A percentile compares a stretch with the other conserved stretches of the same genome.
These are phyloP conservation scores for Monochamus alternatus DNA, from an alignment of 2,888 invertebrate genomes.

Conservation along the genomic window DNA sequence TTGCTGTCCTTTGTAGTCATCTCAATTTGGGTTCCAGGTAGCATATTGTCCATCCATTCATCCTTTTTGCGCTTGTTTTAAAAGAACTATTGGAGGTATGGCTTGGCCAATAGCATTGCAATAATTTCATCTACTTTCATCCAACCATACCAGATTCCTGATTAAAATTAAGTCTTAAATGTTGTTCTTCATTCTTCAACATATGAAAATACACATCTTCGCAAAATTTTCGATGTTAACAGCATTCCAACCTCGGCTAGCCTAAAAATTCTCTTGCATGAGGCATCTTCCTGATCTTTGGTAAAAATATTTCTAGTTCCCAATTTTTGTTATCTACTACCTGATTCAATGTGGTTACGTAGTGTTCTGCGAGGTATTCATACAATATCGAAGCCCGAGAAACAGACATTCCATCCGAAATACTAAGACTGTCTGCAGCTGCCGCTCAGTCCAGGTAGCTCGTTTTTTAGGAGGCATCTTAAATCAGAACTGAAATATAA, in stretches of 20 bases:
- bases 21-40: constrained; percentile 5
- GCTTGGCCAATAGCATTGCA: neutral
- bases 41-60: neutral
- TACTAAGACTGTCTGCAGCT: neutral
- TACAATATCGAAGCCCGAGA: neutral
- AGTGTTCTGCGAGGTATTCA: neutral
- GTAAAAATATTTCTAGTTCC: constrained; percentile 29
- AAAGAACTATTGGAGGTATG: neutral
- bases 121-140: too few relatives aligned
- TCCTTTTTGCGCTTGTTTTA: neutral
- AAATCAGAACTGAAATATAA: too few relatives aligned
- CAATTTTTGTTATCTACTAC: constrained; percentile 16
- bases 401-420: neutral
- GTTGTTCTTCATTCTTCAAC: too few relatives aligned
- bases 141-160: too few relatives aligned
- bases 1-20: constrained; percentile 60
- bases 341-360: neutral
- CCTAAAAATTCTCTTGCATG: neutral
- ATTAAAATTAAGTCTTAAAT: too few relatives aligned
- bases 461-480: neutral
- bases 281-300: constrained; percentile 41
- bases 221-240: too few relatives aligned
- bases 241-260: neutral
- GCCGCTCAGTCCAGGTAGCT: neutral
- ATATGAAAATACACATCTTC: too few relatives aligned